phyloP scores from a whole-genome alignment of 2,888 invertebrate species.

The Panopea generosa region DNA sequence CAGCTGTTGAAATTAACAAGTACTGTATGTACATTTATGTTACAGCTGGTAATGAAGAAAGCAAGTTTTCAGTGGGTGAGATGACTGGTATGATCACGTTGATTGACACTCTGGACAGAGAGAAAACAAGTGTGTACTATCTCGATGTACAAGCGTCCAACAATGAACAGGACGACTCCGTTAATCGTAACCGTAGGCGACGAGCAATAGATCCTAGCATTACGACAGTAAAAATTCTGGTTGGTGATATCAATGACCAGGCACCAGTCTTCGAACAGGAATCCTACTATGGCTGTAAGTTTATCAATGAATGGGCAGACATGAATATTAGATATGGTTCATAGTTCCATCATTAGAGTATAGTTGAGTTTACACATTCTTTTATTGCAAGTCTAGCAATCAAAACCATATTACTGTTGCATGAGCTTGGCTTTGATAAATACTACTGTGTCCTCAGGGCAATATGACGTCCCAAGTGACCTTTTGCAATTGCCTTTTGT shows the following conservation, averaged over 20 bases:
- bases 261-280: constrained; percentile 90
- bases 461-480: too few relatives aligned
- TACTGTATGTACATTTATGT: not conserved
- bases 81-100: constrained; percentile 90
- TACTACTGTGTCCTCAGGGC: too few relatives aligned
- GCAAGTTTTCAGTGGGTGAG: constrained; percentile 92
- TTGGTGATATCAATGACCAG: constrained; percentile 89
- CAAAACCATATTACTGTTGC: too few relatives aligned
- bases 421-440: too few relatives aligned
- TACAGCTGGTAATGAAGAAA: constrained; percentile 89
- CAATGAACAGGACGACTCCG: constrained; percentile 86
- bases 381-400: too few relatives aligned
- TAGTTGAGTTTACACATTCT: too few relatives aligned
- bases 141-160: constrained; percentile 94
- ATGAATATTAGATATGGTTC: too few relatives aligned
- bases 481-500: too few relatives aligned
- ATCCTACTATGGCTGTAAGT: constrained; percentile 89
- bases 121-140: constrained; percentile 90
- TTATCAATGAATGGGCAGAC: too few relatives aligned
- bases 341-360: too few relatives aligned
- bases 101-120: constrained; percentile 93
- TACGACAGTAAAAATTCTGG: constrained; percentile 90
- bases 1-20: too few relatives aligned
- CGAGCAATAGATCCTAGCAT: constrained; percentile 87
- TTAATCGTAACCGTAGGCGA: constrained; percentile 64